Base-by-base conservation (phyloP, 2,113 vertebrate genomes). In the Petrocephalus microphthalmus region DNA sequence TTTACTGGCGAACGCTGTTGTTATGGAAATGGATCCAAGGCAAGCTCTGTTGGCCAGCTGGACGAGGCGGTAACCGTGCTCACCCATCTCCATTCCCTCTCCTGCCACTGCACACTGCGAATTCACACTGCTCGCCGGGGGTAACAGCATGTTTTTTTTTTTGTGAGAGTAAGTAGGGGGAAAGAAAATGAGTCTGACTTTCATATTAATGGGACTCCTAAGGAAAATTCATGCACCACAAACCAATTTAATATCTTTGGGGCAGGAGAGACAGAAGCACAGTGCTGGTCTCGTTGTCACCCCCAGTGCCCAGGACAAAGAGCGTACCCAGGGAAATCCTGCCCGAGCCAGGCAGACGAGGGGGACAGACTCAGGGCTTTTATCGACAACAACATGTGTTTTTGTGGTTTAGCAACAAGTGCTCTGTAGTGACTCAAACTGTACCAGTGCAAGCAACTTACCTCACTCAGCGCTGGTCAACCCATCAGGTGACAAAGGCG, bases 171-270 rank as follows among this genome's bases (percentile, higher is more conserved):
- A 60, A 49, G 54, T 22, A 20, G 13, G 4, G 17, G 53, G 54
- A n/a, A 22, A 45, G 54, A 60, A 84, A 88, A 88, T 88, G 74
- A 74, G 11, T 67, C 37, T 29, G 42, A 51, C 52, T 84, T 51
- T 49, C 53, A 82, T 56, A 42, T 83, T 19, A 10, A 51, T 22
- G 8, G 33, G 53, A 33, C 52, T 20, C 67, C 52, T 88, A 45
- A 53, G 29, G 78, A 45, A 88, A 82, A 88, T 57, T 53, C 53
- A 45, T 37, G 22, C 71, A 82, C 54, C 74, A 47, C 81, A 82
- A 88, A 81, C 71, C 49, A 42, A 74, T 88, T 83, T 49, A 88
- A 67, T 57, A 81, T 42, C 52, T 57, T 17, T 42, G 20, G 71
- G 60, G 74, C 74, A 47, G 74, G 47, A 78, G 20, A 78, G 87